These are phyloP conservation scores for Cryptocheilus praepositus DNA, from an alignment of 2,888 invertebrate genomes.

Conservation along the genomic window DNA sequence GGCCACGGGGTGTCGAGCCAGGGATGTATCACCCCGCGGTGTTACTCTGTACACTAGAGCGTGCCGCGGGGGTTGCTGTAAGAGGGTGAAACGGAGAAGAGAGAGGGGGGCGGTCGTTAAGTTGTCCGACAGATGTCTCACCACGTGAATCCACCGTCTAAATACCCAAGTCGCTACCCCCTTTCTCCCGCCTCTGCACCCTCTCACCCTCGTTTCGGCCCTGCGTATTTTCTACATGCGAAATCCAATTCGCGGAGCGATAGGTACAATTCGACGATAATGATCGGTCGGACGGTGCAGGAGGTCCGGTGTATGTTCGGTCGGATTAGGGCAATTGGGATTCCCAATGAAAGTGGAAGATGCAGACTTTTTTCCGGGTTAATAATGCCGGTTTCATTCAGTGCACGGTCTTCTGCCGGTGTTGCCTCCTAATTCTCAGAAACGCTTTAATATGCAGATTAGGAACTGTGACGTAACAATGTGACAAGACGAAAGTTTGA, in stretches of 20 bases:
- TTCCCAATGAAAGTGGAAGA: not conserved
- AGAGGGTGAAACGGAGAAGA: slow-evolving; percentile 26
- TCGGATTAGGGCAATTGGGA: not conserved
- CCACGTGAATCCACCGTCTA: slow-evolving; percentile 70
- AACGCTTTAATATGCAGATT: too few species aligned
- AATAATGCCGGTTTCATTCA: too few species aligned
- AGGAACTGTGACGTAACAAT: too few species aligned
- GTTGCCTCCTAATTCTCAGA: too few species aligned
- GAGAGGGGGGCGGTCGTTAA: slow-evolving; percentile 65
- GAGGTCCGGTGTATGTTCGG: not conserved
- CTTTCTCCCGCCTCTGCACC: not conserved
- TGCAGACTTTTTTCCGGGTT: not conserved
- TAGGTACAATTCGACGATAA: slow-evolving; percentile 2
- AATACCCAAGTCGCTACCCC: slow-evolving; percentile 56
- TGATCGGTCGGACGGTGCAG: not conserved
- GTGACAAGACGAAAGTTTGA: too few species aligned
- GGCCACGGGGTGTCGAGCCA: slow-evolving; percentile 57
- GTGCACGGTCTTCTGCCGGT: too few species aligned
- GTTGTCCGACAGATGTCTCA: slow-evolving; percentile 73
- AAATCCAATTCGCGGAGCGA: slow-evolving; percentile 47
- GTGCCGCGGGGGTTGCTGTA: slow-evolving; percentile 7
- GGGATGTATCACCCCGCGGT: slow-evolving; percentile 61
- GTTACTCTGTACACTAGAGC: slow-evolving; percentile 45
- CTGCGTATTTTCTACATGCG: slow-evolving; percentile 46
- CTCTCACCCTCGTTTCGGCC: not conserved